Conservation (phyloP, 2,888 invertebrate species). For the Spilosoma lubricipeda region DNA sequence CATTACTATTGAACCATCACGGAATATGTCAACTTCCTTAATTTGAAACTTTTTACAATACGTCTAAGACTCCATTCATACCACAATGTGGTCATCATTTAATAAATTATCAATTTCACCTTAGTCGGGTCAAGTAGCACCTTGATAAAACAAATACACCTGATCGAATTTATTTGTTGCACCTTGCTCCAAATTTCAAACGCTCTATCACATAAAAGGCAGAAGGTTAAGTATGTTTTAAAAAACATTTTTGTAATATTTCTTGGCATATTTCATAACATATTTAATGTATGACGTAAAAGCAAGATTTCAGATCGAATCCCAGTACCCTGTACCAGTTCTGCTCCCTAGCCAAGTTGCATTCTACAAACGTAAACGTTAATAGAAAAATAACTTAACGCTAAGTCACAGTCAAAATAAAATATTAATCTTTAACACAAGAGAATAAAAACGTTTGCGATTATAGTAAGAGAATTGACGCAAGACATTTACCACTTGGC, state of each 20-base stretch:
- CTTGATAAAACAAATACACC: conserved; percentile 84
- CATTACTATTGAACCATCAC: not conserved
- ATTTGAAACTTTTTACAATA: conserved; percentile 1
- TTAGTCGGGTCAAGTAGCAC: conserved; percentile 70
- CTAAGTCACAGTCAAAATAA: too few species aligned
- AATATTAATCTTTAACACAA: too few species aligned
- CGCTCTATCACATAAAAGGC: conserved; percentile 34
- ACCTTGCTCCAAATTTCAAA: conserved; percentile 78
- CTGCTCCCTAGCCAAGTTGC: too few species aligned
- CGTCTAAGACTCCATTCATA: conserved; percentile 15
- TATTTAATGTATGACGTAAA: not conserved
- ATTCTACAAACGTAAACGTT: too few species aligned
- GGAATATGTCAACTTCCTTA: not conserved
- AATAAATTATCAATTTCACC: conserved; percentile 67
- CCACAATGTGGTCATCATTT: conserved; percentile 5
- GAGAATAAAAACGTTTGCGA: too few species aligned
- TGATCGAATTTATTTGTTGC: conserved; percentile 78
- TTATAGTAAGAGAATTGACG: too few species aligned
- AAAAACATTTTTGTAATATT: not conserved
- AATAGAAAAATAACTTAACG: too few species aligned
- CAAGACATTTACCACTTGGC: too few species aligned
- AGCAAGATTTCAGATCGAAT: too few species aligned
- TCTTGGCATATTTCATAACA: not conserved
- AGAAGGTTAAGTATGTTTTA: conserved; percentile 25
- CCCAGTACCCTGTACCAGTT: too few species aligned